Base-by-base conservation (phyloP, 2,888 invertebrate genomes). In the Erpobdella octoculata region DNA sequence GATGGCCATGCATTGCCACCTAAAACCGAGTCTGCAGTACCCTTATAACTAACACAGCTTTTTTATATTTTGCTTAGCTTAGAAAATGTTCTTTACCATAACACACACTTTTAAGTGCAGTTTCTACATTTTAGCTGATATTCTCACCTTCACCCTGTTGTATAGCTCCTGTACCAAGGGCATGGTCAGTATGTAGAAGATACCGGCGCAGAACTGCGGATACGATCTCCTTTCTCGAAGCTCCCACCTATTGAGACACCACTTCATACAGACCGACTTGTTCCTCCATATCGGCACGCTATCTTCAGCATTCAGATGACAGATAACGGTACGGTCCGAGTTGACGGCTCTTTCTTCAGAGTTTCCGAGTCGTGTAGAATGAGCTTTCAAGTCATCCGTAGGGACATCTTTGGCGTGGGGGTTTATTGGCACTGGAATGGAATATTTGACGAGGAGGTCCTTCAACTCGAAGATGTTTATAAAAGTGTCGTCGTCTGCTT, bases 121-220 rank as follows among this genome's bases (percentile, higher is more conserved):
- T 53, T 6, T 53, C 8, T 28, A 53, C 21, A 15, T 2, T 25
- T 21, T 25, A 21, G n/a, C n/a, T n/a, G n/a, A 46, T 5, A 2
- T 3, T 25, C 53, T 28, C 8, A 53, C 53, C 53, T 53, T 53
- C 8, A 53, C 53, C 6, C 21, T 28, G 28, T 6, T 15, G n/a
- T n/a, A 53, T 12, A 53, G 53, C 36, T 73, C 38, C 1, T 77
- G 76, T 5, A 80, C 71, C 15, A 78, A 58, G 38, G 77, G 76
- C 18, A 76, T 69, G 12, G 80, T 78, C 71, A 80, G 74, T 25
- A 80, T 62, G 62, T 77, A 77, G 3, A 76, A 74, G 53, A 78
- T 78, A 5, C 81, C 81, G 6, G 79, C 76, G 72, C 81, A 81
- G 72, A 80, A 81, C 15, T 73, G 73, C 0, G 81, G 81, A 66